Percentiles rank a stretch among this genome's conserved stretches.
phyloP scores from a whole-genome alignment of 2,797 vertebrate species.

The Tolypeutes matacus region DNA sequence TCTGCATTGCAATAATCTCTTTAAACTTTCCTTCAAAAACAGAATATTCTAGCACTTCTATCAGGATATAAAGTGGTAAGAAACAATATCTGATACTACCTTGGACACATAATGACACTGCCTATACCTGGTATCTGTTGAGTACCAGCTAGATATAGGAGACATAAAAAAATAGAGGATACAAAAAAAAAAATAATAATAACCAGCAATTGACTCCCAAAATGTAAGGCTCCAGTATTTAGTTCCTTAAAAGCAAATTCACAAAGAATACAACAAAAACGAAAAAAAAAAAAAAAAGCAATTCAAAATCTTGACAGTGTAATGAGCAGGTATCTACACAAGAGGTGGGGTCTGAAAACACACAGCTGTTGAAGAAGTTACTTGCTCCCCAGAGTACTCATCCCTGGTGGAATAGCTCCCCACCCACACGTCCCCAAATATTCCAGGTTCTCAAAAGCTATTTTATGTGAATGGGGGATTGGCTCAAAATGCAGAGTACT shows the following conservation, averaged over 20 bases:
- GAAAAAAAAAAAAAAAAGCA: too few relatives aligned
- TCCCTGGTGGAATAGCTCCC: neutral
- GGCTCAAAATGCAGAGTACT: neutral
- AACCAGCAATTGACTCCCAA: neutral
- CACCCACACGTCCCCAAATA: neutral
- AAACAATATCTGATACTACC: neutral
- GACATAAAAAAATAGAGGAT: neutral
- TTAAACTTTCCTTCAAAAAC: neutral
- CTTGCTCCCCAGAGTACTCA: neutral
- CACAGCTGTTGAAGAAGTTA: neutral
- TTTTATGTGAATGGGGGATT: accelerated
- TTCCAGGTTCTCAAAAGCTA: neutral
- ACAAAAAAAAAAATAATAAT: too few relatives aligned
- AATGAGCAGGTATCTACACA: too few relatives aligned
- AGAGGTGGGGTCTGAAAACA: neutral
- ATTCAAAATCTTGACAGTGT: neutral
- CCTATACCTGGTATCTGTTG: neutral
- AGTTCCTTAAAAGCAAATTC: neutral
- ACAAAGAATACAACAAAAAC: neutral
- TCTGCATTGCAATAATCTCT: too few relatives aligned
- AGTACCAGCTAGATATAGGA: neutral
- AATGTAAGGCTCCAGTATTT: neutral
- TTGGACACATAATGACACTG: neutral
- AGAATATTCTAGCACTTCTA: neutral
- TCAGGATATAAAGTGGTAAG: neutral